Evolutionary conservation across 2,888 invertebrate species (phyloP), one percentile per base, ranked within the genome.

Genomic region (Drymonia ruficornis): DNA sequence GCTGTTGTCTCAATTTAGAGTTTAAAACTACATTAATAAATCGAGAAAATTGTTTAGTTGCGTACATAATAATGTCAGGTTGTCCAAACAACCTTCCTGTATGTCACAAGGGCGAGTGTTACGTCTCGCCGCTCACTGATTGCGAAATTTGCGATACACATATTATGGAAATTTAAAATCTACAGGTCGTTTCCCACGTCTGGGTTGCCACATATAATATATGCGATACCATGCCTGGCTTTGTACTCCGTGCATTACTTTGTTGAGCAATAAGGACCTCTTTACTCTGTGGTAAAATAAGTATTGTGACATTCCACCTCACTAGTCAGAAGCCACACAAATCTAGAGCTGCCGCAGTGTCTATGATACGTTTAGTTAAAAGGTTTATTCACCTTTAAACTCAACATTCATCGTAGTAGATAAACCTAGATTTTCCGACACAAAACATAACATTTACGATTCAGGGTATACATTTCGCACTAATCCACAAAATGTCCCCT

Each of bases 91-190:
- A 34, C 11, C 38, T 1, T 51, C 8, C 56, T 15, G 66, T 68
- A 48, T 70, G 67, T 69, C 57, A 38, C 60, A 55, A 56, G 49
- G 46, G 44, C 52, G 61, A 23, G 23, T 51, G 52, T 61, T 53
- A 19, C 56, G 34, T 42, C 53, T 44, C 50, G 54, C 67, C 69
- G 68, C 65, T 79, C 73, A 69, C 71, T 60, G 42, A 72, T 84
- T 83, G 71, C 75, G 78, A 76, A 85, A 87, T 79, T 72, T 72
- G 74, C 76, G 83, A 84, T 86, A 87, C 85, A 86, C 86, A 88
- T 89, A 87, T 86, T 86, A 86, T 82, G 84, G 83, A 87, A 78
- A 89, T 87, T 84, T 87, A 67, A 83, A 86, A 87, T 74, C 64
- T 72, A 81, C 81, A 69, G 65, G 65, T 68, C 62, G 76, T 80